These are phyloP conservation scores for Odontamblyopus lacepedii DNA, from an alignment of 2,797 vertebrate genomes.

Conservation along the genomic window DNA sequence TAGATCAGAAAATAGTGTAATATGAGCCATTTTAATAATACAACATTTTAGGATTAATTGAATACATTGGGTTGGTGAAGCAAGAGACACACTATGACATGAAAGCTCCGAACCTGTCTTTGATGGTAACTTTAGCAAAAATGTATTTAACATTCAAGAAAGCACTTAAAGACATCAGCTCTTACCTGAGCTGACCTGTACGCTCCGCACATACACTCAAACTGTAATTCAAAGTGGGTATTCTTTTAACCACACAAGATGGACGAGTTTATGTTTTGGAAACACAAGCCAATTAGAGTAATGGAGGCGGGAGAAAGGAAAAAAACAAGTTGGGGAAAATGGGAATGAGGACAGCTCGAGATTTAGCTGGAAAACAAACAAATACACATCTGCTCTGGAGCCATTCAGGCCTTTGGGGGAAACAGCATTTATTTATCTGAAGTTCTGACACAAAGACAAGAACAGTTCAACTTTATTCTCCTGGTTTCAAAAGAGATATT, in stretches of 20 bases:
- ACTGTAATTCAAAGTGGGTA: conserved; percentile 9
- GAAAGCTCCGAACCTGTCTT: conserved; percentile 48
- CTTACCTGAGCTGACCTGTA: conserved; percentile 39
- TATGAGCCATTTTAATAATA: not conserved
- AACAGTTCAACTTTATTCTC: not conserved
- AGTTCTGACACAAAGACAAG: not conserved
- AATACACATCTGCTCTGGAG: conserved; percentile 10
- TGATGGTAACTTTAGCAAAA: conserved; percentile 52
- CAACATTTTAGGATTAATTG: conserved; percentile 28
- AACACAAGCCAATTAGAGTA: conserved; percentile 16
- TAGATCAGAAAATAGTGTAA: too few species aligned
- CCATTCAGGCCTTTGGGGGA: not conserved
- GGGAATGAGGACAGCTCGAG: conserved; percentile 6
- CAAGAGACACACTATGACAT: conserved; percentile 36
- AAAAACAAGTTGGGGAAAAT: too few species aligned
- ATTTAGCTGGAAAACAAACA: conserved; percentile 6
- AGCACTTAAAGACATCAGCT: conserved; percentile 38
- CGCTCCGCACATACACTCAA: conserved; percentile 20
- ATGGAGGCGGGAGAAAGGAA: conserved; percentile 2
- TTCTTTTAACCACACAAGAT: not conserved
- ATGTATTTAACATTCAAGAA: conserved; percentile 47
- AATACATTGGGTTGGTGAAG: conserved; percentile 8
- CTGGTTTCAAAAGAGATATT: not conserved
- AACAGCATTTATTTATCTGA: not conserved
- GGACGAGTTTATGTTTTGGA: not conserved